phyloP scores from a whole-genome alignment of 2,888 invertebrate species.

The Drosophila nr. perissopoda region DNA sequence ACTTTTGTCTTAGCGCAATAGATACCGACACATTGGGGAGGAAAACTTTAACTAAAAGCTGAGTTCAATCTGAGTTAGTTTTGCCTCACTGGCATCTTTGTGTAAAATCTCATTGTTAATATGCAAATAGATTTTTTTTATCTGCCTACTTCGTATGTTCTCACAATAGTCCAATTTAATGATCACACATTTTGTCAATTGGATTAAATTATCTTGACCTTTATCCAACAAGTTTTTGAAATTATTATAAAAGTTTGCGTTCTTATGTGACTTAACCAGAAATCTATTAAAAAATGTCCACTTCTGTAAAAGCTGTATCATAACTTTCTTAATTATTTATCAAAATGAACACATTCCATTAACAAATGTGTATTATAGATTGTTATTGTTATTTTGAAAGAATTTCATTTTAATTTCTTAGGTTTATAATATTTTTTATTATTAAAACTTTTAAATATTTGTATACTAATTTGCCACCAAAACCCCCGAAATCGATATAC shows the following conservation, averaged over 20 bases:
- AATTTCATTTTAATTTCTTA: neutral
- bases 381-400: neutral
- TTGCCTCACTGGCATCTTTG: neutral
- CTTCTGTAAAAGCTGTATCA: neutral
- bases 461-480: too few relatives aligned
- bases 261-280: neutral
- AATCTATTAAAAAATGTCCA: neutral
- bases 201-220: conserved; percentile 35
- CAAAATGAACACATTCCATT: neutral
- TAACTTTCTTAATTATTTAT: neutral
- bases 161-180: conserved; percentile 41
- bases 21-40: conserved; percentile 24
- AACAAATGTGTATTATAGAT: neutral
- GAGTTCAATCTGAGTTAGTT: neutral
- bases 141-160: neutral
- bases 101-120: neutral
- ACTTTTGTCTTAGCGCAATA: neutral
- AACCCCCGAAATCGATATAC: too few relatives aligned
- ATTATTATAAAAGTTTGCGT: neutral
- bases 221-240: neutral
- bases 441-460: neutral
- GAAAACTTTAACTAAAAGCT: conserved; percentile 32
- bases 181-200: conserved; percentile 26
- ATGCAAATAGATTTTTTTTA: conserved; percentile 9
- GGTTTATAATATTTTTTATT: neutral